Evolutionary conservation across 2,113 vertebrate species (phyloP), one percentile per base, ranked within the genome.

Genomic region (Tauraco erythrolophus): DNA sequence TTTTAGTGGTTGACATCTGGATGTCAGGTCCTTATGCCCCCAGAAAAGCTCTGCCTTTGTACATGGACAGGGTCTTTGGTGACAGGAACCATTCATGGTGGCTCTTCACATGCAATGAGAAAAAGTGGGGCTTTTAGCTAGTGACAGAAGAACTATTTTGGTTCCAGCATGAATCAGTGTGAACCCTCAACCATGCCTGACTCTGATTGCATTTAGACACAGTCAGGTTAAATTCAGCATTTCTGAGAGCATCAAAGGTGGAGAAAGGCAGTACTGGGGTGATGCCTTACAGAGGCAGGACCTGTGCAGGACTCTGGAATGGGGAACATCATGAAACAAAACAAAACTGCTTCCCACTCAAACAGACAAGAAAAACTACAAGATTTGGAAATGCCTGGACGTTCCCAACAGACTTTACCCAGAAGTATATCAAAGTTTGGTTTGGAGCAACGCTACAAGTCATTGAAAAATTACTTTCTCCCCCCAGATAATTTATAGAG

Each of bases 401-500:
- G 43, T 75, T 96, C 86, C 91, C 88, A 50, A 37, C 15, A 84
- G 86, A 84, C 43, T 87, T 78, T 71, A 92, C 72, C 12, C 64
- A 94, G 61, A 92, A 94, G 56, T 81, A 79, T 95, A 94, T 84
- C 19, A 75, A 90, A 91, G 91, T 91, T 94, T 80, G 64, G 45
- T 95, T 97, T 96, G 86, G 68, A 94, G 68, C 81, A 94, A 94
- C 56, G 51, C 88, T 91, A 92, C 16, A 22, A 64, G 92, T 71
- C 65, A 86, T 51, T 95, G 94, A 96, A 96, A 91, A 97, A 94
- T 94, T 71, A 75, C 53, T 78, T 86, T 92, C 48, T 10, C 2
- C 39, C 50, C 51, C n/a, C 31, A 75, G 53, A 84, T 87, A 94
- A 92, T 86, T 94, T 87, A 87, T 37, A 43, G 57, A 64, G 8